phyloP scores from a whole-genome alignment of 2,113 vertebrate species.

The Condylura cristata region DNA sequence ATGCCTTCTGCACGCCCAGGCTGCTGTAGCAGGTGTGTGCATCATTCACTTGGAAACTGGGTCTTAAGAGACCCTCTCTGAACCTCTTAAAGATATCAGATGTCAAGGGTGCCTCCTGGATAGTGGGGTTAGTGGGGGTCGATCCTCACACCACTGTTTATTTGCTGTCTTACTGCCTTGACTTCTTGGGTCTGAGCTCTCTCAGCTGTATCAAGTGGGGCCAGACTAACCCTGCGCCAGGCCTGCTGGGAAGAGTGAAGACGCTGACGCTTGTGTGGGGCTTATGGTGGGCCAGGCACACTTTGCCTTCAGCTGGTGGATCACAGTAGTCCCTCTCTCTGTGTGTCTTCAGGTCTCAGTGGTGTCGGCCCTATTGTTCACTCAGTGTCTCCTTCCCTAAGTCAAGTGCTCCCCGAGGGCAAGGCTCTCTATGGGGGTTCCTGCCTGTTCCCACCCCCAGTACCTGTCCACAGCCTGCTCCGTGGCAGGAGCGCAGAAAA shows the following conservation, averaged over 20 bases:
- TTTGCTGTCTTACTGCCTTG: neutral
- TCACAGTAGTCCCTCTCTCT: neutral
- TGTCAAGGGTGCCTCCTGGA: no score
- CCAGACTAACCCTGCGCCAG: neutral
- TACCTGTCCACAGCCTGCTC: neutral
- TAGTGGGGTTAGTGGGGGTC: neutral
- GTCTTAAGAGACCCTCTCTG: neutral
- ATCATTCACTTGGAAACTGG: neutral
- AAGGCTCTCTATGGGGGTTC: neutral
- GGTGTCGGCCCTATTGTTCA: neutral
- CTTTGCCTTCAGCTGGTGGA: neutral
- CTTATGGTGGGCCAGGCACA: fast-evolving
- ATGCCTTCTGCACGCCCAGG: neutral
- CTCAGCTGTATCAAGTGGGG: neutral
- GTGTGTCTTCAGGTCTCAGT: neutral
- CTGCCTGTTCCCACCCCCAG: fast-evolving
- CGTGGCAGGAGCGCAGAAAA: neutral
- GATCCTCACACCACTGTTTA: fast-evolving
- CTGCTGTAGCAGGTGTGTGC: neutral
- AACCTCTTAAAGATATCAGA: neutral
- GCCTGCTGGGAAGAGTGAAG: neutral
- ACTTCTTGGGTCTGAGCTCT: neutral
- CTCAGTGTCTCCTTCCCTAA: neutral
- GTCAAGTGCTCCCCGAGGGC: neutral
- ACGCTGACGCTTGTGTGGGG: fast-evolving